Conservation (phyloP, 2,888 invertebrate genomes). For the Drosophila lutescens region DNA sequence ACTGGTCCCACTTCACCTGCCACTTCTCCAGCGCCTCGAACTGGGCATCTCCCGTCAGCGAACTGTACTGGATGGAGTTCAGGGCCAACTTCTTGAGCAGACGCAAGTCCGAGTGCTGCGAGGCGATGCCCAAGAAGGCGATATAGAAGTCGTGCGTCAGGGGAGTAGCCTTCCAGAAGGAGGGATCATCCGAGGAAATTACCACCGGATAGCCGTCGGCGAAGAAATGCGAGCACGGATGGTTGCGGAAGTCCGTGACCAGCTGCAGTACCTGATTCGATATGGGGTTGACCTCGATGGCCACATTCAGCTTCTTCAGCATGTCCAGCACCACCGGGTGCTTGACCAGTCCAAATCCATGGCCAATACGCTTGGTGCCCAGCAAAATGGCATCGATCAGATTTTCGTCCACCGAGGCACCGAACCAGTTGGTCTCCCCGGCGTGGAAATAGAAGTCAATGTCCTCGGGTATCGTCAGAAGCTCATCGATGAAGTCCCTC, state of each 20-base stretch:
- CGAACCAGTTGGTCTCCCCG: conserved; percentile 92
- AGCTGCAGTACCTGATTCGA: conserved; percentile 91
- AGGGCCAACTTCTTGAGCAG: conserved; percentile 90
- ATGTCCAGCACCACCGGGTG: conserved; percentile 88
- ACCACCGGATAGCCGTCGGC: conserved; percentile 89
- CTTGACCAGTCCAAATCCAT: conserved; percentile 90
- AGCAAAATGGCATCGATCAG: conserved; percentile 91
- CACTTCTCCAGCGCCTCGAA: conserved; percentile 85
- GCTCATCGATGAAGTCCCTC: conserved; percentile 86
- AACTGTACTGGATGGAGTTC: conserved; percentile 90
- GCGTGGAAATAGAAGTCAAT: conserved; percentile 91
- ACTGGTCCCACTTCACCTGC: conserved; percentile 86
- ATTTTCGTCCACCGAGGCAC: conserved; percentile 88
- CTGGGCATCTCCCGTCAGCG: conserved; percentile 85
- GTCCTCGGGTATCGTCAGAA: conserved; percentile 85
- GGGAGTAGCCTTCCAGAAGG: conserved; percentile 90
- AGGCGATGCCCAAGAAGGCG: conserved; percentile 90
- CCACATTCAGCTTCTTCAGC: conserved; percentile 87
- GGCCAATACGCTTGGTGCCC: conserved; percentile 91
- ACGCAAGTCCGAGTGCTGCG: conserved; percentile 88
- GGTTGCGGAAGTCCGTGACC: conserved; percentile 90
- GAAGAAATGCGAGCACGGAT: conserved; percentile 88
- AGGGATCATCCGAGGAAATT: conserved; percentile 92
- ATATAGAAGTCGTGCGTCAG: conserved; percentile 92
- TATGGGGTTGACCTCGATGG: conserved; percentile 91